Percentiles rank a stretch among this genome's conserved stretches.
phyloP scores from a whole-genome alignment of 2,113 vertebrate genomes.

The Lophochroa leadbeateri region DNA sequence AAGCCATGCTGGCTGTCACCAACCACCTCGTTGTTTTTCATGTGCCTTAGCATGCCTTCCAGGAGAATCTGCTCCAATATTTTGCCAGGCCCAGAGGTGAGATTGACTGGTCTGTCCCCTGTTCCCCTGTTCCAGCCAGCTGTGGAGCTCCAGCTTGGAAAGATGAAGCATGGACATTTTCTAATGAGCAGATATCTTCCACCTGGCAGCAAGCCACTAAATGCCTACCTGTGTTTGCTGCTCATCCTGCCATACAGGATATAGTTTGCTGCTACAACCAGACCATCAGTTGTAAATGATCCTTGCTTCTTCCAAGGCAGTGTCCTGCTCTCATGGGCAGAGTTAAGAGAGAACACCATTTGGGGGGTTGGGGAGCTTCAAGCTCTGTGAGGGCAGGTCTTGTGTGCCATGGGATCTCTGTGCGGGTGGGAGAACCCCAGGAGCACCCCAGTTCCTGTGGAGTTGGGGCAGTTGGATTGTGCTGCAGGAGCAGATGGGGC shows the following conservation, averaged over 20 bases:
- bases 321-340: accelerated
- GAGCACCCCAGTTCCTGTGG: accelerated
- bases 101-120: too few relatives aligned
- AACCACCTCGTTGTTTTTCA: too few relatives aligned
- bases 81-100: too few relatives aligned
- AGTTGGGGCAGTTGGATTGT: accelerated
- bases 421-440: neutral
- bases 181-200: neutral
- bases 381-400: neutral
- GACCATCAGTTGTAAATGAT: neutral
- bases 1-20: too few relatives aligned
- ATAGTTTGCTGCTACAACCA: neutral
- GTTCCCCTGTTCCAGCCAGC: neutral
- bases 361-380: neutral
- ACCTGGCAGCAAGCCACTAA: neutral
- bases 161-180: neutral
- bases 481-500: neutral
- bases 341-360: neutral
- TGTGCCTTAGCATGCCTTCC: too few relatives aligned
- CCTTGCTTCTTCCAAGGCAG: neutral
- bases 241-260: neutral
- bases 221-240: neutral
- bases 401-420: neutral
- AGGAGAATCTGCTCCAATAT: too few relatives aligned
- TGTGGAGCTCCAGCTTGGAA: neutral